Evolutionary conservation across 2,797 vertebrate species (phyloP).

Genomic region (Manis javanica): DNA sequence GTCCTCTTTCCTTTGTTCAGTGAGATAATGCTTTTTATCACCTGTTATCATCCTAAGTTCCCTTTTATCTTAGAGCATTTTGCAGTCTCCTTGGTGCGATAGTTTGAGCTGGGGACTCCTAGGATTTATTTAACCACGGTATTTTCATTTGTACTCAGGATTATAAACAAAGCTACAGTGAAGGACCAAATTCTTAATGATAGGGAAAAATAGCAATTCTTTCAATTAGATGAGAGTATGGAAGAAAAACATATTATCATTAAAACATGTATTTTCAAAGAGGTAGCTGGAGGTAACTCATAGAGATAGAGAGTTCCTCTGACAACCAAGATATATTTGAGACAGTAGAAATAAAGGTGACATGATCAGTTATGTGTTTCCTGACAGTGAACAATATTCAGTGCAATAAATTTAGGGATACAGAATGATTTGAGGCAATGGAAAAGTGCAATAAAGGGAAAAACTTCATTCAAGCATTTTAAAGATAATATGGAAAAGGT

Average conservation of each 20-base stretch:
- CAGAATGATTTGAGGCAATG: neutral
- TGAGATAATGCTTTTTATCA: constrained; percentile 5
- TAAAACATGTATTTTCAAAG: constrained; percentile 7
- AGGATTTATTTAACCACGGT: constrained; percentile 37
- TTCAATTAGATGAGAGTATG: constrained; percentile 14
- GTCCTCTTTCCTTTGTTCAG: neutral
- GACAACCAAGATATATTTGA: neutral
- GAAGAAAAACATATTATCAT: constrained; percentile 20
- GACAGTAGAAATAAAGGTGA: neutral
- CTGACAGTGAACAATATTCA: neutral
- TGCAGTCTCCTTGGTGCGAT: constrained; percentile 15
- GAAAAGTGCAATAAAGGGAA: neutral
- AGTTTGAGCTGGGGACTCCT: neutral
- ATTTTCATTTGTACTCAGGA: constrained; percentile 44
- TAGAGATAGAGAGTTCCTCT: neutral
- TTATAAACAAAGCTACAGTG: constrained; percentile 38
- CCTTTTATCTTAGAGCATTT: constrained; percentile 50
- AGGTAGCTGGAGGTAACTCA: neutral
- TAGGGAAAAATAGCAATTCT: constrained; percentile 6
- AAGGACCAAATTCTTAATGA: constrained; percentile 54
- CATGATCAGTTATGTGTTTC: neutral
- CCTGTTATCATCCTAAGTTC: neutral
- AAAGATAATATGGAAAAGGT: neutral
- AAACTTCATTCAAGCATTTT: neutral
- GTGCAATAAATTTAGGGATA: neutral